phyloP scores from a whole-genome alignment of 2,797 vertebrate genomes.

The Phrynocephalus forsythii region DNA sequence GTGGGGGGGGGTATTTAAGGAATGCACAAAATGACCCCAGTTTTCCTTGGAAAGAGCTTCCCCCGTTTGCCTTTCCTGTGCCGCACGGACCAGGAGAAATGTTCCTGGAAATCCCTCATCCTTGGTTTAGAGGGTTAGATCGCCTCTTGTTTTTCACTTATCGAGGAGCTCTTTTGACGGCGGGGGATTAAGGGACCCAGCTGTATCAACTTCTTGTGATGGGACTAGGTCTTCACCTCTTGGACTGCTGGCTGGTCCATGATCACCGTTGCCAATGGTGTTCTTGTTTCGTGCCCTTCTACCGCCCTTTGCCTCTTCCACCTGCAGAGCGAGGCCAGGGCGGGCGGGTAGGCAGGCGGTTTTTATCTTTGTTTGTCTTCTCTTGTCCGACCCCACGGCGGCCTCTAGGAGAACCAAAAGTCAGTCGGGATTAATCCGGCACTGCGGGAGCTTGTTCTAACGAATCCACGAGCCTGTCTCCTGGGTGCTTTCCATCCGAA shows the following conservation, averaged over 20 bases:
- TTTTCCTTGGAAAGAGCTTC: constrained; percentile 28
- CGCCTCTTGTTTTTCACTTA: rapidly evolving
- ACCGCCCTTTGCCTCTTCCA: background rate
- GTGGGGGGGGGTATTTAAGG: background rate
- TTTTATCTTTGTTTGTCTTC: background rate
- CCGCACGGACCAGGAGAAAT: background rate
- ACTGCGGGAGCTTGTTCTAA: rapidly evolving
- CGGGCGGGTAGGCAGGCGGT: rapidly evolving
- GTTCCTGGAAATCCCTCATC: constrained; percentile 6
- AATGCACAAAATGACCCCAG: constrained; percentile 54
- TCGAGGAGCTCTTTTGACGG: rapidly evolving
- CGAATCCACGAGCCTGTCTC: background rate
- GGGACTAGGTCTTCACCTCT: background rate
- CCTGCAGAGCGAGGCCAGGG: background rate
- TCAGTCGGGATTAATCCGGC: background rate
- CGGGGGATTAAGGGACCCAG: too few species aligned
- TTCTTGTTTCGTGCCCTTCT: background rate
- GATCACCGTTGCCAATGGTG: background rate
- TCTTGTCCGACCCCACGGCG: background rate
- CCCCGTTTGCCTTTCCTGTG: background rate
- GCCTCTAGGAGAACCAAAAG: background rate
- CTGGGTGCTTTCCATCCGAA: rapidly evolving
- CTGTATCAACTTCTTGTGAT: too few species aligned
- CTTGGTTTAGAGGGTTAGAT: background rate
- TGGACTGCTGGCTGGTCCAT: too few species aligned